phyloP scores from a whole-genome alignment of 2,888 invertebrate genomes.

The Lampropteryx suffumata region DNA sequence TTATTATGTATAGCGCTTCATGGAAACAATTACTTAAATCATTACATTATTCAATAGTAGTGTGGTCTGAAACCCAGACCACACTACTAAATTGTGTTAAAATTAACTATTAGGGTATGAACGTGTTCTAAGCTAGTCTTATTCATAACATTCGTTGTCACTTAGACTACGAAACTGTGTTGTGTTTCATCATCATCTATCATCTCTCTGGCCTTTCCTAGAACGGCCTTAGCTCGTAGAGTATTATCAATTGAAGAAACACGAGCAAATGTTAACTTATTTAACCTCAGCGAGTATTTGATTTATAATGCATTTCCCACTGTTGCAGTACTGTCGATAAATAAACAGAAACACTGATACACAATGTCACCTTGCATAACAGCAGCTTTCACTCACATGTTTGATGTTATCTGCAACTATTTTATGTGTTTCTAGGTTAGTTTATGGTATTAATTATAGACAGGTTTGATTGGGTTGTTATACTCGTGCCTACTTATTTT shows the following conservation, averaged over 20 bases:
- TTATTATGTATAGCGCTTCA: too few relatives aligned
- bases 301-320: constrained; percentile 12
- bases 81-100: too few relatives aligned
- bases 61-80: too few relatives aligned
- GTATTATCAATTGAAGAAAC: constrained; percentile 2
- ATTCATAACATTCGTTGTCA: too few relatives aligned
- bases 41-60: too few relatives aligned
- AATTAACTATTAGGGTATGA: too few relatives aligned
- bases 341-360: constrained; percentile 24
- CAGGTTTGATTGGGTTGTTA: too few relatives aligned
- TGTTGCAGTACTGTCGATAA: constrained; percentile 16
- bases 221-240: background rate
- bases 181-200: background rate
- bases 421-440: background rate
- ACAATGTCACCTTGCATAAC: background rate
- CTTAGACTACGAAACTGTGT: too few relatives aligned
- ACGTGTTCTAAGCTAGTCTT: too few relatives aligned
- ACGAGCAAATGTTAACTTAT: constrained; percentile 12
- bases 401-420: constrained; percentile 2
- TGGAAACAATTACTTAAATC: too few relatives aligned
- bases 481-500: too few relatives aligned
- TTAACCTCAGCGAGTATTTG: constrained; percentile 11
- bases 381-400: constrained; percentile 1
- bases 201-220: background rate
- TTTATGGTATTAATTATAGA: too few relatives aligned